Evolutionary conservation across 2,113 vertebrate species (phyloP).

Genomic region (Uria lomvia): DNA sequence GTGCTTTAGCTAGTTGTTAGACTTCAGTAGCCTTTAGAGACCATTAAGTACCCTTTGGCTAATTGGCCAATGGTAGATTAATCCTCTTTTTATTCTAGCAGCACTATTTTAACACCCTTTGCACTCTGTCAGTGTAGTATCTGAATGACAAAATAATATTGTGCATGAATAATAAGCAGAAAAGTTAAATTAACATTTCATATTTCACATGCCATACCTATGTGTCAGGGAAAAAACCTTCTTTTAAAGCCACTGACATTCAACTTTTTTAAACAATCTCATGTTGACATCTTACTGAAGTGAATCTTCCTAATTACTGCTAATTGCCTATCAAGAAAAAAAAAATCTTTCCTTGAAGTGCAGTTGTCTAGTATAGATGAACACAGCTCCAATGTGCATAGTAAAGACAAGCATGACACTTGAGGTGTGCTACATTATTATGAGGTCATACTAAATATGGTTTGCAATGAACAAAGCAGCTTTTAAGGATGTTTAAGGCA

Average conservation of each 20-base stretch:
- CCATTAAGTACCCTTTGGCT: slow-evolving; percentile 82
- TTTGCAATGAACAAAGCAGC: slow-evolving; percentile 70
- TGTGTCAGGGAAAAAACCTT: slow-evolving; percentile 70
- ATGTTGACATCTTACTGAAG: slow-evolving; percentile 76
- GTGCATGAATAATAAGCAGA: slow-evolving; percentile 84
- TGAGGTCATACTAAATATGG: slow-evolving; percentile 76
- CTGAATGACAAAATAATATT: slow-evolving; percentile 86
- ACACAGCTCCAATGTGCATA: slow-evolving; percentile 57
- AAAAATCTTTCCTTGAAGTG: slow-evolving; percentile 64
- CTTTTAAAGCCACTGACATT: slow-evolving; percentile 83
- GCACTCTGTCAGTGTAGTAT: slow-evolving; percentile 76
- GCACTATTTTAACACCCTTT: slow-evolving; percentile 79
- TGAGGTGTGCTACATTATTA: slow-evolving; percentile 71
- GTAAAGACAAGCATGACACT: slow-evolving; percentile 71
- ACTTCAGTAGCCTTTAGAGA: slow-evolving; percentile 84
- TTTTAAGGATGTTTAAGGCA: slow-evolving; percentile 67
- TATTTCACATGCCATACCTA: slow-evolving; percentile 77
- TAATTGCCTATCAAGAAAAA: slow-evolving; percentile 78
- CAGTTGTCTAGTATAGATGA: slow-evolving; percentile 73
- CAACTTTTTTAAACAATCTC: slow-evolving; percentile 73
- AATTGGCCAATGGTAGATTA: slow-evolving; percentile 84
- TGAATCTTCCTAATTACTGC: slow-evolving; percentile 80
- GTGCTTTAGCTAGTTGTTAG: slow-evolving; percentile 77
- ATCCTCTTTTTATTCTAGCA: slow-evolving; percentile 80
- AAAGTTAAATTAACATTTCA: slow-evolving; percentile 85